Evolutionary conservation across 2,113 vertebrate genomes (phyloP), one percentile per base, ranked within the genome.

Genomic region (Struthidea cinerea): DNA sequence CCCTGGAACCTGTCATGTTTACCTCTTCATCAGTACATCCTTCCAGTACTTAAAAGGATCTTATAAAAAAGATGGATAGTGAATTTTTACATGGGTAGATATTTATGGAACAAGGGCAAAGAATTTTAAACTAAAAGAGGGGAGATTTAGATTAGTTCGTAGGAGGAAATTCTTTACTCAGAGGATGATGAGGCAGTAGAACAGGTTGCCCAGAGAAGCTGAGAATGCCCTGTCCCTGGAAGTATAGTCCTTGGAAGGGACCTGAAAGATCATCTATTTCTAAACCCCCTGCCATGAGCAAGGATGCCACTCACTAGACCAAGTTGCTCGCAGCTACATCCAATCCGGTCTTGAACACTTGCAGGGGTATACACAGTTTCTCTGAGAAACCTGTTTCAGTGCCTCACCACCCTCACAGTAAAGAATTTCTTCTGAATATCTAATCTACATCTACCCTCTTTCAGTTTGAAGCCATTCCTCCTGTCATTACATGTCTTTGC

Each of bases 311-410:
- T 55, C 65, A 41, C 30, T 30, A 63, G n/a, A 70, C 20, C 23
- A 61, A 13, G 10, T 5, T 55, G n/a, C 21, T 56, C 11, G 10
- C 0, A 0, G 30, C 9, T 21, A 27, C 6, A 41, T 32, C 15
- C 32, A 56, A 5, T 5, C 21, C 19, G 3, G 14, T 32, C 42
- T 73, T 64, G 28, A 73, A 42, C 12, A 42, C 21, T 56, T 57
- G 6, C 76, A 80, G 21, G 16, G 11, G 6, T 50, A 80, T 22
- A 30, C 24, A 60, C 5, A 27, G 26, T 41, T 79, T 56, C 24
- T 41, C 41, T 26, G 13, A 11, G 21, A 49, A 56, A 49, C 5
- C 4, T 42, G 7, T 32, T 56, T 9, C 32, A 27, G 32, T 27
- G 17, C 17, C 14, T 71, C 35, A 56, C 11, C 35, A 35, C 30